Conservation (phyloP, 2,113 vertebrate genomes). For the Phycodurus eques region DNA sequence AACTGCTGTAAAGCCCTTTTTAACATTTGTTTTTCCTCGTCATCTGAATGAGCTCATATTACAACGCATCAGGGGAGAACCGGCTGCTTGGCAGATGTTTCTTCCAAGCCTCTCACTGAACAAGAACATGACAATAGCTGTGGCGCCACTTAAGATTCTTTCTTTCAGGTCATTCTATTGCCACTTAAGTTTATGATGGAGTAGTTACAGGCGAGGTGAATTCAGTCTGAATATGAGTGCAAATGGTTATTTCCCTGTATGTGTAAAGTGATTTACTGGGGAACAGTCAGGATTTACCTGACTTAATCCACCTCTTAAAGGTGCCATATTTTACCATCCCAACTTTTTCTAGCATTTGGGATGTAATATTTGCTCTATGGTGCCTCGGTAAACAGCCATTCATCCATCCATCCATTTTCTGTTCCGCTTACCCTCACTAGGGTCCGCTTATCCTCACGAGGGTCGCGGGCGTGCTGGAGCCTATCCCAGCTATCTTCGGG, state of each 20-base stretch:
- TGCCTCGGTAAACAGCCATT: too few species aligned
- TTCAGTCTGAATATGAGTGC: not conserved
- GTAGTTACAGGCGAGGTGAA: not conserved
- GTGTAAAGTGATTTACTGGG: too few species aligned
- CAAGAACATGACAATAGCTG: constrained; percentile 39
- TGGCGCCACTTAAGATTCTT: not conserved
- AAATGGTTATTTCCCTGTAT: constrained; percentile 3
- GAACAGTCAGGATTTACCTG: too few species aligned
- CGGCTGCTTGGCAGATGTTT: constrained; percentile 69
- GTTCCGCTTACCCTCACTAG: too few species aligned
- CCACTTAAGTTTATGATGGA: not conserved
- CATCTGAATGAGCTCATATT: constrained; percentile 52
- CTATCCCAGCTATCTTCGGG: too few species aligned
- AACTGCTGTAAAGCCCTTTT: constrained; percentile 12
- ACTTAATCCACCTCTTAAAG: too few species aligned
- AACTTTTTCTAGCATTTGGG: too few species aligned
- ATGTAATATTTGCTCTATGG: too few species aligned
- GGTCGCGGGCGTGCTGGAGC: too few species aligned
- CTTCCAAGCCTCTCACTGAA: constrained; percentile 26
- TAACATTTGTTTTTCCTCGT: constrained; percentile 23
- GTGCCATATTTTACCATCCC: too few species aligned
- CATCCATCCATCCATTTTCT: too few species aligned
- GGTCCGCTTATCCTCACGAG: too few species aligned
- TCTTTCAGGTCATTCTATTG: constrained; percentile 5
- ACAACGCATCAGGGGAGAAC: constrained; percentile 27